These are phyloP conservation scores for Epinotia demarniana DNA, from an alignment of 2,888 invertebrate species.

Conservation along the genomic window DNA sequence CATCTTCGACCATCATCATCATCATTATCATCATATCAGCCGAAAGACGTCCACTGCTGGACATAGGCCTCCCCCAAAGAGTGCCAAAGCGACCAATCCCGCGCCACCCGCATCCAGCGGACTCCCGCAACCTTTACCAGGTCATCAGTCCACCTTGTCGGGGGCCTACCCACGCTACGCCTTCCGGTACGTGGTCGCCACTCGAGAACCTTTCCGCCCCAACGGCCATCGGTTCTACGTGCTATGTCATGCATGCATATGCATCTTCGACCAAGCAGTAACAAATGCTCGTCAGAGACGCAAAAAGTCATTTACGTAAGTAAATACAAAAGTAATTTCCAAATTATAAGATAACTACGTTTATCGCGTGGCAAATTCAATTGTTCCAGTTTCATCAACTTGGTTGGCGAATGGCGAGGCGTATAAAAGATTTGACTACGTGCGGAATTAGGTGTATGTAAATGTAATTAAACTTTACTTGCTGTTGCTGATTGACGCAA, in stretches of 20 bases:
- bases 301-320: slow-evolving; percentile 48
- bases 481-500: slow-evolving; percentile 1
- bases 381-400: slow-evolving; percentile 17
- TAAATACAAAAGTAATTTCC: slow-evolving; percentile 1
- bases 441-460: slow-evolving; percentile 22
- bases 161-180: no score
- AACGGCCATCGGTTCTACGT: no score
- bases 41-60: no score
- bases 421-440: slow-evolving; percentile 21
- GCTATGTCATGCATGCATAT: no score
- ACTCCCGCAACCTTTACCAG: no score
- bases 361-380: slow-evolving; percentile 13
- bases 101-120: no score
- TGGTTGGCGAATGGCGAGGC: slow-evolving; percentile 15
- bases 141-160: no score
- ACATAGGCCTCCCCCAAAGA: no score
- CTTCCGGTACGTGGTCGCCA: no score
- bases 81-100: no score
- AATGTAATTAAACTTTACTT: slow-evolving; percentile 34
- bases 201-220: no score
- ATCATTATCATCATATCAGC: no score
- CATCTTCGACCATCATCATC: slow-evolving; percentile 21
- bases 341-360: slow-evolving; percentile 21
- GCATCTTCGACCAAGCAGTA: slow-evolving; percentile 31
- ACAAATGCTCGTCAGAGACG: slow-evolving; percentile 46